Percentiles rank a stretch among this genome's conserved stretches.
These are phyloP conservation scores for Saimiri boliviensis DNA, from an alignment of 2,113 vertebrate species.

Conservation along the genomic window DNA sequence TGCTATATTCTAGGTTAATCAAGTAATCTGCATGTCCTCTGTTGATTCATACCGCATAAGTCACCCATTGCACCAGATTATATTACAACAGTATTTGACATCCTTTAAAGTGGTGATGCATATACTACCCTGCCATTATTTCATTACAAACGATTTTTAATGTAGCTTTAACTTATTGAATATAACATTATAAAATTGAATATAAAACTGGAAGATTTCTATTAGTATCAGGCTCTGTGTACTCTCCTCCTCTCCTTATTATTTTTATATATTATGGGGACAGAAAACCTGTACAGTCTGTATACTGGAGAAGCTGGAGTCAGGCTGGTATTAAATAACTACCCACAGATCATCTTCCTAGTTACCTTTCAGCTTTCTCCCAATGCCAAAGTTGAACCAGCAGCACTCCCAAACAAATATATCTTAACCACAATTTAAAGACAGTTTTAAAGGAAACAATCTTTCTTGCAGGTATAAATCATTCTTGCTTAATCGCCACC, in stretches of 20 bases:
- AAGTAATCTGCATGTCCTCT: background rate
- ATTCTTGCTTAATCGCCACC: background rate
- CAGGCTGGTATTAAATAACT: background rate
- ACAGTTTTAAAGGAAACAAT: constrained; percentile 33
- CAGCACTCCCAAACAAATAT: background rate
- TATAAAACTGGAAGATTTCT: background rate
- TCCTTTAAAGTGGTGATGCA: background rate
- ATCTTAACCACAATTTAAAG: constrained; percentile 29
- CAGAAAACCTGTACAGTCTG: background rate
- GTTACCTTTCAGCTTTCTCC: background rate
- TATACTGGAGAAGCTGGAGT: background rate
- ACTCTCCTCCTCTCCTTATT: fast-evolving
- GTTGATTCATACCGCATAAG: background rate
- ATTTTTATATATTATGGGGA: background rate
- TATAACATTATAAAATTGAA: background rate
- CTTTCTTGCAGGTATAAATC: constrained; percentile 18
- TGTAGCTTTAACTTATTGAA: background rate
- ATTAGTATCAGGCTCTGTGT: background rate
- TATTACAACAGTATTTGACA: background rate
- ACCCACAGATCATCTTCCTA: background rate
- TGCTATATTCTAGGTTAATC: background rate
- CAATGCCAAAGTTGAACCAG: background rate
- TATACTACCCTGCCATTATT: background rate
- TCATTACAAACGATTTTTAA: background rate
- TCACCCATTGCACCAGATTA: background rate